These are phyloP conservation scores for Laupala kohalensis DNA, from an alignment of 1,140 invertebrate genomes.

Conservation along the genomic window DNA sequence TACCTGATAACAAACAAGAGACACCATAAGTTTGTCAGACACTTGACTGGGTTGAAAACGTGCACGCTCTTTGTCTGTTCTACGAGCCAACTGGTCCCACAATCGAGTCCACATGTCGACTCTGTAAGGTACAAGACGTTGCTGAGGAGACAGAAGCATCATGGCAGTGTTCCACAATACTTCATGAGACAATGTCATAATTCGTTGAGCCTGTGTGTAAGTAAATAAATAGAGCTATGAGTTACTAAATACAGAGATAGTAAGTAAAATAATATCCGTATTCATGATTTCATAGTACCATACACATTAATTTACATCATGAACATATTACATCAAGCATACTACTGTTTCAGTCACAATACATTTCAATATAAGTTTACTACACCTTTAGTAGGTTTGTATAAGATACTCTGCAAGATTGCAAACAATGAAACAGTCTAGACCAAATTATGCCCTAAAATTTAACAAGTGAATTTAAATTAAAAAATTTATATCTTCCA, in stretches of 20 bases:
- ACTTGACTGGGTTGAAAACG: constrained; percentile 54
- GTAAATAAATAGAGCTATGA: not conserved
- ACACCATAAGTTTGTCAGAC: constrained; percentile 58
- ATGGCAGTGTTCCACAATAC: constrained; percentile 64
- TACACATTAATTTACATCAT: too few relatives aligned
- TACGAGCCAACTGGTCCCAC: constrained; percentile 50
- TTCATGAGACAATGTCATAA: constrained; percentile 44
- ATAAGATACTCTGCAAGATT: too few relatives aligned
- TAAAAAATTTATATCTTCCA: too few relatives aligned
- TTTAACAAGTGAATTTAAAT: too few relatives aligned
- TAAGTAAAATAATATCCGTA: not conserved
- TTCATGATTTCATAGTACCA: not conserved
- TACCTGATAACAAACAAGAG: constrained; percentile 64
- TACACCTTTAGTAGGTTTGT: too few relatives aligned
- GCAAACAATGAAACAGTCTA: too few relatives aligned
- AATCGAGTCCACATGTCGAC: constrained; percentile 69
- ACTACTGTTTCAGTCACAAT: too few relatives aligned
- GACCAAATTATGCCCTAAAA: too few relatives aligned
- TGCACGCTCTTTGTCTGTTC: constrained; percentile 37
- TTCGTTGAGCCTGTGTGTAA: constrained; percentile 28
- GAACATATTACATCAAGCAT: too few relatives aligned
- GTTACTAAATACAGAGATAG: not conserved
- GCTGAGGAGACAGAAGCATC: constrained; percentile 67
- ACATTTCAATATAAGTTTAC: too few relatives aligned
- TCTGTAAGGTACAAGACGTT: constrained; percentile 61